Percentiles rank a stretch among this genome's conserved stretches.
Evolutionary conservation across 2,113 vertebrate species (phyloP).

Genomic region (Pavo muticus): DNA sequence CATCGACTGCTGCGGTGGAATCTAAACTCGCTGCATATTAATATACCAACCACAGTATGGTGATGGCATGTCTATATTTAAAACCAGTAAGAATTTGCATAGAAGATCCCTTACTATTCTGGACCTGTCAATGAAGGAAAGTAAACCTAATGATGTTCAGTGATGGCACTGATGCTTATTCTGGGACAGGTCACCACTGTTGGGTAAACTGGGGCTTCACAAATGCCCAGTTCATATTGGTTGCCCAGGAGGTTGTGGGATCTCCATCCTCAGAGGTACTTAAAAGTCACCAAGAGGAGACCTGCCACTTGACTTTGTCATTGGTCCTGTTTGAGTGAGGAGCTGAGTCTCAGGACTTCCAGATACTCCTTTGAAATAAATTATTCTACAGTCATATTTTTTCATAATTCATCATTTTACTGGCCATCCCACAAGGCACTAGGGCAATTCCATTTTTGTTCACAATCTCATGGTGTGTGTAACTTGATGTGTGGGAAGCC

Average conservation of each 20-base stretch:
- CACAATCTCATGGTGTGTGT: accelerated
- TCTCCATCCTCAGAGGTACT: accelerated
- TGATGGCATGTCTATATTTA: not conserved
- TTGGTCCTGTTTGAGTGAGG: not conserved
- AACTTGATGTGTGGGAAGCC: not conserved
- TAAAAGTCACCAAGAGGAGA: not conserved
- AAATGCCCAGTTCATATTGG: not conserved
- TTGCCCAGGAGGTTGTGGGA: too few species aligned
- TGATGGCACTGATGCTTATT: accelerated
- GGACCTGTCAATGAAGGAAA: too few species aligned
- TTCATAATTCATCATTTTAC: accelerated
- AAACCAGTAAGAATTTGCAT: not conserved
- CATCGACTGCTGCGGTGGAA: not conserved
- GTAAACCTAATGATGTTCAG: accelerated
- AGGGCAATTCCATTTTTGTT: not conserved
- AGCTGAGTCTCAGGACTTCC: not conserved
- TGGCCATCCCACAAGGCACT: not conserved
- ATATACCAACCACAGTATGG: accelerated
- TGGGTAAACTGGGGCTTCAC: accelerated
- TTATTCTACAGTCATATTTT: not conserved
- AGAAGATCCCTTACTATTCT: not conserved
- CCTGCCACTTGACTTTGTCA: not conserved
- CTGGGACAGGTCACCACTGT: accelerated
- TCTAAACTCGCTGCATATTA: accelerated
- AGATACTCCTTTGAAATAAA: not conserved